phyloP scores from a whole-genome alignment of 2,888 invertebrate species.

The Crossocerus cetratus region DNA sequence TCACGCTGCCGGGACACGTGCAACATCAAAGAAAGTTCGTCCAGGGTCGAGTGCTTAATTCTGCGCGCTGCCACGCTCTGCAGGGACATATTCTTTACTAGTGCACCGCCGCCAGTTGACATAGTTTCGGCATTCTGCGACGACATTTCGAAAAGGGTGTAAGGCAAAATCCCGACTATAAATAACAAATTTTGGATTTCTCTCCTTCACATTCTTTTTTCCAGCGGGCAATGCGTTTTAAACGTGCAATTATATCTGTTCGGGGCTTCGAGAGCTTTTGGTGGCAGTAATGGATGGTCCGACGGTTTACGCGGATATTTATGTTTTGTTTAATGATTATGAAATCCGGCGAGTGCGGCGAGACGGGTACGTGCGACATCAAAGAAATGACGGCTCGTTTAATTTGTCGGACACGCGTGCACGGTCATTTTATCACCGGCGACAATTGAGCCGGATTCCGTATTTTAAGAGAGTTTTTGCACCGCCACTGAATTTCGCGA shows the following conservation, averaged over 20 bases:
- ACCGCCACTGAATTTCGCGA: not conserved
- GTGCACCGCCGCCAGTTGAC: constrained; percentile 14
- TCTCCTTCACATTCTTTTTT: not conserved
- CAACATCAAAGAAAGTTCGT: constrained; percentile 29
- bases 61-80: constrained; percentile 15
- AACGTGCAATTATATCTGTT: not conserved
- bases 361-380: constrained; percentile 33
- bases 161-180: not conserved
- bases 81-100: constrained; percentile 1
- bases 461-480: constrained; percentile 32
- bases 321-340: constrained; percentile 29
- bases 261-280: not conserved
- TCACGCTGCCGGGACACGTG: constrained; percentile 11
- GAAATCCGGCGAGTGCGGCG: constrained; percentile 13
- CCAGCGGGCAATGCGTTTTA: not conserved
- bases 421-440: constrained; percentile 20
- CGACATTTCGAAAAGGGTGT: not conserved
- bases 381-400: constrained; percentile 33
- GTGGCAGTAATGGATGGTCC: not conserved
- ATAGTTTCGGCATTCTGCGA: constrained; percentile 3
- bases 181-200: not conserved
- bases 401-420: constrained; percentile 26
- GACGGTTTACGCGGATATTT: not conserved
- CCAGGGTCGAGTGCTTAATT: constrained; percentile 12
- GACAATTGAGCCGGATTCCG: constrained; percentile 36